These are phyloP conservation scores for Ectemnius continuus DNA, from an alignment of 2,888 invertebrate species.

Conservation along the genomic window DNA sequence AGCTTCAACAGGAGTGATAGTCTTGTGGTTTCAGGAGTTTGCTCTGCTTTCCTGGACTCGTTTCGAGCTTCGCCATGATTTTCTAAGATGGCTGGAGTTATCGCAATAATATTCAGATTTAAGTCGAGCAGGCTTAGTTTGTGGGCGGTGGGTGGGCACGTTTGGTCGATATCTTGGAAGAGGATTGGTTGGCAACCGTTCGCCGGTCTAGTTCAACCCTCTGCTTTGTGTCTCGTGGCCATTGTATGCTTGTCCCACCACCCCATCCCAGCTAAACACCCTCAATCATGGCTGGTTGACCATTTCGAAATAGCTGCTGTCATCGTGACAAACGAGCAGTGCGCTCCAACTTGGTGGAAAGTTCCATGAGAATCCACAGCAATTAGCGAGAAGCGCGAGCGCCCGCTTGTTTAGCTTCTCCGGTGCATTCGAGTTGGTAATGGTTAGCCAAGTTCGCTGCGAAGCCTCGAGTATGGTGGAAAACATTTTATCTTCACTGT, in stretches of 20 bases:
- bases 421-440: too few species aligned
- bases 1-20: too few species aligned
- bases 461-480: too few species aligned
- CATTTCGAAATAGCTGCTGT: constrained; percentile 32
- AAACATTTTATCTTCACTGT: too few species aligned
- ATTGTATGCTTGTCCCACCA: constrained; percentile 25
- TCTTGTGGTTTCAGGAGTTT: constrained; percentile 12
- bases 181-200: constrained; percentile 70
- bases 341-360: too few species aligned
- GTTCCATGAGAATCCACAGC: too few species aligned
- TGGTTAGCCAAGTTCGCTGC: too few species aligned
- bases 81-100: constrained; percentile 1
- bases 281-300: constrained; percentile 8
- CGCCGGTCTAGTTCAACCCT: constrained; percentile 52
- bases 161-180: constrained; percentile 73
- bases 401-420: too few species aligned
- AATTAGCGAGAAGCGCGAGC: too few species aligned
- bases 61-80: too few species aligned
- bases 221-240: constrained; percentile 40
- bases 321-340: background rate
- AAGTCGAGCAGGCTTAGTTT: constrained; percentile 32
- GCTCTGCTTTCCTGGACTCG: constrained; percentile 11
- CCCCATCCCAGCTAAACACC: constrained; percentile 1
- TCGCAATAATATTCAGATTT: constrained; percentile 57
- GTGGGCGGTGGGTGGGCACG: constrained; percentile 49